phyloP scores from a whole-genome alignment of 2,113 vertebrate genomes.

The Poicephalus gulielmi region DNA sequence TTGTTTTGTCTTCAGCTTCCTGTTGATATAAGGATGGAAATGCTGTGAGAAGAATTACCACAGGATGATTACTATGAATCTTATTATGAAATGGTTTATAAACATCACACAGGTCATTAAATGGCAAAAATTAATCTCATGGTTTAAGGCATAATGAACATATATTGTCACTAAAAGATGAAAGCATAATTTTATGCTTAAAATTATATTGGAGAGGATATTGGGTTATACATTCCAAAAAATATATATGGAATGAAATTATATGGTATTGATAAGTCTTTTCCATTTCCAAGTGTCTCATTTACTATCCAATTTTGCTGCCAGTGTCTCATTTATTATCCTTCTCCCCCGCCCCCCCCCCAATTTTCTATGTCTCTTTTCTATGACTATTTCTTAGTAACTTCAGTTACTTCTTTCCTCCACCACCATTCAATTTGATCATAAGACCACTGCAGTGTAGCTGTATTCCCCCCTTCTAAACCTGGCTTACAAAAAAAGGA shows the following conservation, averaged over 20 bases:
- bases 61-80: background rate
- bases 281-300: background rate
- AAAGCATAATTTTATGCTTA: background rate
- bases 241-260: background rate
- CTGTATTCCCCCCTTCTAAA: background rate
- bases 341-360: rapidly evolving
- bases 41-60: background rate
- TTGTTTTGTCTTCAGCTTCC: background rate
- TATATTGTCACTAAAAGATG: background rate
- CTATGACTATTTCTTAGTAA: background rate
- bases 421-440: background rate
- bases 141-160: background rate
- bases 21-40: background rate
- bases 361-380: background rate
- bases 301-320: background rate
- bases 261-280: background rate
- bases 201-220: background rate
- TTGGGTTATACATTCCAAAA: background rate
- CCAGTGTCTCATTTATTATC: background rate
- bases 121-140: background rate
- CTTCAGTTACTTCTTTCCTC: background rate
- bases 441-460: background rate
- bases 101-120: background rate
- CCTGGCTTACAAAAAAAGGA: background rate
- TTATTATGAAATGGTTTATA: background rate